phyloP scores from a whole-genome alignment of 2,888 invertebrate species.

The Pseudoips prasinana region DNA sequence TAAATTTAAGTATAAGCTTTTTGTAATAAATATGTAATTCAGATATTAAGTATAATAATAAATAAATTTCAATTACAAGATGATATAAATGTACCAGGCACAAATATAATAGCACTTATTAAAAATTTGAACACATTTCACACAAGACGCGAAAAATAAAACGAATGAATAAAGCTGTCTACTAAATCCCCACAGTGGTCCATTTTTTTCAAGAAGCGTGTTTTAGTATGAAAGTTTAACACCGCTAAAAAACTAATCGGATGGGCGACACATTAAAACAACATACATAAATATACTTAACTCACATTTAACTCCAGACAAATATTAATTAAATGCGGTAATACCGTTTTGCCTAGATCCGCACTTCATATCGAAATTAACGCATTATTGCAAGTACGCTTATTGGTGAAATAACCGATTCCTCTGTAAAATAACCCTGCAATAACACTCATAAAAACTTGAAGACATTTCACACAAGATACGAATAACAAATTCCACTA shows the following conservation, averaged over 20 bases:
- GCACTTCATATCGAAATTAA: constrained; percentile 59
- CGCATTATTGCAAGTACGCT: constrained; percentile 73
- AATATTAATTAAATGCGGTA: too few species aligned
- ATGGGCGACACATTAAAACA: constrained; percentile 60
- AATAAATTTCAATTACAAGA: too few species aligned
- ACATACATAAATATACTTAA: too few species aligned
- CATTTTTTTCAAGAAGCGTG: constrained; percentile 49
- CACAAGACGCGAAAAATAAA: constrained; percentile 31
- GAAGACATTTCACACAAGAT: constrained; percentile 10
- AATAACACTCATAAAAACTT: too few species aligned
- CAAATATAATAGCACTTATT: too few species aligned
- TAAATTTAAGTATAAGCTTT: too few species aligned
- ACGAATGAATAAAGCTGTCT: constrained; percentile 51
- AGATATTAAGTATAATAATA: too few species aligned
- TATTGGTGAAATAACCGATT: constrained; percentile 61
- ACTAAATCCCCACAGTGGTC: constrained; percentile 55
- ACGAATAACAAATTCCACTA: constrained; percentile 40
- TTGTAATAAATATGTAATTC: too few species aligned
- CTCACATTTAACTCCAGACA: too few species aligned
- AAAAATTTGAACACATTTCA: constrained; percentile 15
- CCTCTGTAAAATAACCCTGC: too few species aligned
- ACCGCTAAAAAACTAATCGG: constrained; percentile 67
- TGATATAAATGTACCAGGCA: too few species aligned
- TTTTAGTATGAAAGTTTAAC: constrained; percentile 70
- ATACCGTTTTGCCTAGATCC: constrained; percentile 49